Conservation (phyloP, 2,797 vertebrate species). For the Myotis vivesi region DNA sequence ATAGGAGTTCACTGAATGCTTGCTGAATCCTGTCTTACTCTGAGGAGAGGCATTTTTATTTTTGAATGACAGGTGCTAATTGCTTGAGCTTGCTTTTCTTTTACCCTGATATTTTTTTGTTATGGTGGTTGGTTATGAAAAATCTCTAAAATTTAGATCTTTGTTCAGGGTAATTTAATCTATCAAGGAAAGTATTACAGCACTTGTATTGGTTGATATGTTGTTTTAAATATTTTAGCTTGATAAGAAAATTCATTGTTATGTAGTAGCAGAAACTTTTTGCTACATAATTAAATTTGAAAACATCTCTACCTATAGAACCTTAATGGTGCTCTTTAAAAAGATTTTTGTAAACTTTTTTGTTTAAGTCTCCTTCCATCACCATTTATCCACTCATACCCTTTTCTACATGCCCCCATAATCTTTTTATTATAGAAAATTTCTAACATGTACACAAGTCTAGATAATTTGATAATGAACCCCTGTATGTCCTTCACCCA, state of each 20-base stretch:
- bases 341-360: slow-evolving; percentile 3
- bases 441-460: slow-evolving; percentile 18
- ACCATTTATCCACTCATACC: not conserved
- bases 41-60: slow-evolving; percentile 35
- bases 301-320: slow-evolving; percentile 14
- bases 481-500: not conserved
- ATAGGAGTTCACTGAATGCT: slow-evolving; percentile 37
- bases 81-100: slow-evolving; percentile 50
- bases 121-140: slow-evolving; percentile 19
- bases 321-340: slow-evolving; percentile 24
- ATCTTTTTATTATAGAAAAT: slow-evolving; percentile 5
- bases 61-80: slow-evolving; percentile 53
- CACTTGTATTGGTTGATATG: slow-evolving; percentile 22
- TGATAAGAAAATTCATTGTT: slow-evolving; percentile 18
- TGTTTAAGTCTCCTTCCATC: not conserved
- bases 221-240: slow-evolving; percentile 39
- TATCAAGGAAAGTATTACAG: slow-evolving; percentile 21
- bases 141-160: slow-evolving; percentile 2
- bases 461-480: not conserved
- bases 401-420: not conserved
- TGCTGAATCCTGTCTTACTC: slow-evolving; percentile 38
- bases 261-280: slow-evolving; percentile 21
- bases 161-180: slow-evolving; percentile 40
- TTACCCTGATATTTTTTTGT: slow-evolving; percentile 43
- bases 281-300: slow-evolving; percentile 48